These are phyloP conservation scores for Eurytoma californica DNA, from an alignment of 2,888 invertebrate species.

Conservation along the genomic window DNA sequence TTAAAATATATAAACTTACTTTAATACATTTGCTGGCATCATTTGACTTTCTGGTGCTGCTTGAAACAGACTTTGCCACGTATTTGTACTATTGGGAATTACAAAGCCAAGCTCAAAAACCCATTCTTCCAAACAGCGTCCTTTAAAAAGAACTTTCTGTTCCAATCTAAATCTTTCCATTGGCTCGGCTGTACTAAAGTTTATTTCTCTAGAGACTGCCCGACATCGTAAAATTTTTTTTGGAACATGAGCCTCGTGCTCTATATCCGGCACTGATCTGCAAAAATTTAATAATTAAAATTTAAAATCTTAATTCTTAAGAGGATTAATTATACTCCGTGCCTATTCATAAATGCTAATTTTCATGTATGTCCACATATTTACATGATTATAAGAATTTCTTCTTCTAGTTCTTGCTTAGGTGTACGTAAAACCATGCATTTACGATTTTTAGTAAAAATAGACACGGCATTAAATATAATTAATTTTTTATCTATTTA, in stretches of 20 bases:
- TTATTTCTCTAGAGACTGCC: slow-evolving; percentile 91
- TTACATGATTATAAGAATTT: too few relatives aligned
- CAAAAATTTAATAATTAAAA: neutral
- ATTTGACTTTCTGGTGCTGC: slow-evolving; percentile 99
- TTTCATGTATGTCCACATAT: too few relatives aligned
- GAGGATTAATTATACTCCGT: too few relatives aligned
- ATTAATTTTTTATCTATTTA: neutral
- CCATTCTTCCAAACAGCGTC: slow-evolving; percentile 97
- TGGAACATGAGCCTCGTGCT: slow-evolving; percentile 98
- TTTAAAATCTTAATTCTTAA: too few relatives aligned
- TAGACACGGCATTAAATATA: too few relatives aligned
- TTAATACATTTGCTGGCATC: slow-evolving; percentile 99
- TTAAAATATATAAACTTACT: slow-evolving; percentile 78
- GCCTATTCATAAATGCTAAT: too few relatives aligned
- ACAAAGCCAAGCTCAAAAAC: slow-evolving; percentile 99
- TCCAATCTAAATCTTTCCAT: slow-evolving; percentile 98
- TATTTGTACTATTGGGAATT: slow-evolving; percentile 98
- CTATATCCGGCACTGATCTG: slow-evolving; percentile 86
- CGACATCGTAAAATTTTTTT: slow-evolving; percentile 96
- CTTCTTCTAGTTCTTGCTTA: too few relatives aligned
- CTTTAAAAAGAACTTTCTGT: slow-evolving; percentile 88
- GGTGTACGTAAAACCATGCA: too few relatives aligned
- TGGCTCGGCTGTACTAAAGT: slow-evolving; percentile 92
- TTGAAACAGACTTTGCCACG: slow-evolving; percentile 99
- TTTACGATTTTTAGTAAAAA: too few relatives aligned